These are phyloP conservation scores for Drosophila pruinosa DNA, from an alignment of 1,140 invertebrate genomes.

Conservation along the genomic window DNA sequence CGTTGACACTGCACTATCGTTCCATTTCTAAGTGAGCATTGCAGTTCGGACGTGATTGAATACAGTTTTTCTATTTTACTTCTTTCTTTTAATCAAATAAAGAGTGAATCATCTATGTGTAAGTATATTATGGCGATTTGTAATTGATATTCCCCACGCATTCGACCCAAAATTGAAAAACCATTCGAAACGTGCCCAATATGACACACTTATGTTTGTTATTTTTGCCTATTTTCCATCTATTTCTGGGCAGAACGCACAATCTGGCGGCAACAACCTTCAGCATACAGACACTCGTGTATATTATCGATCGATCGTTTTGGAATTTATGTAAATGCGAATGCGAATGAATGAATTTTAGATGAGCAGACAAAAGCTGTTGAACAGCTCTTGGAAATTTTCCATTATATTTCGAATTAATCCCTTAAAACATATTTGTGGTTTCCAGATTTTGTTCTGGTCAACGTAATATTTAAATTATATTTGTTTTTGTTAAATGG, in stretches of 20 bases:
- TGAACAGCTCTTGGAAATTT: background rate
- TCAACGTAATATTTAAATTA: background rate
- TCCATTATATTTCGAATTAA: background rate
- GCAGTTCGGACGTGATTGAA: conserved; percentile 67
- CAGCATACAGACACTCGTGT: conserved; percentile 19
- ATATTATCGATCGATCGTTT: conserved; percentile 43
- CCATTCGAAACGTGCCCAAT: conserved; percentile 31
- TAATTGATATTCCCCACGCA: conserved; percentile 36
- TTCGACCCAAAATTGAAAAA: conserved; percentile 69
- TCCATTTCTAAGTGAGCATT: conserved; percentile 69
- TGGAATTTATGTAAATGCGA: conserved; percentile 58
- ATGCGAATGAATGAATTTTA: conserved; percentile 7
- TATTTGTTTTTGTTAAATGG: background rate
- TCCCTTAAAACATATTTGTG: background rate
- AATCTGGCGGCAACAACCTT: no score
- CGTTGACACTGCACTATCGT: conserved; percentile 73
- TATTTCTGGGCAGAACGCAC: conserved; percentile 12
- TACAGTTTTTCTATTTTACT: conserved; percentile 43
- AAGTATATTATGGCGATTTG: conserved; percentile 16
- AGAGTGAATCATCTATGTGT: background rate
- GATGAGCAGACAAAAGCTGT: background rate
- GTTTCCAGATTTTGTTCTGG: background rate
- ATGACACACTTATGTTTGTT: conserved; percentile 47
- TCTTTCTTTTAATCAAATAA: background rate
- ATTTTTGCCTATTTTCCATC: conserved; percentile 43